Conservation (phyloP, 2,113 vertebrate species). For the Platichthys stellatus region DNA sequence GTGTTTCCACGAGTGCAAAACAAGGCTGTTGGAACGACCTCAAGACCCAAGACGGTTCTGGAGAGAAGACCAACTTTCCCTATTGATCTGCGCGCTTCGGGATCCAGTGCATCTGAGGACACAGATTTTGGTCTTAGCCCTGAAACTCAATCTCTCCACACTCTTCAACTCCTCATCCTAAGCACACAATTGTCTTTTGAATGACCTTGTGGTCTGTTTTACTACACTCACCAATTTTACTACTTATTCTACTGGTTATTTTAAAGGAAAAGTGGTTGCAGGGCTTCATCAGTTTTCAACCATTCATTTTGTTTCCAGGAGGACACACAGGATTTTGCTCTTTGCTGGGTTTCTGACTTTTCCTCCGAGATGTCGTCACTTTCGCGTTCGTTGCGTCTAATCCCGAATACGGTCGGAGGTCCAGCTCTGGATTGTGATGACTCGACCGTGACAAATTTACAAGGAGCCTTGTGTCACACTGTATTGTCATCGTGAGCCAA, state of each 20-base stretch:
- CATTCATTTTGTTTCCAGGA: conserved; percentile 45
- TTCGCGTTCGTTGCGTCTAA: conserved; percentile 32
- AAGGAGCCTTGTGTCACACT: conserved; percentile 35
- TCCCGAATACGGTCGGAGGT: conserved; percentile 11
- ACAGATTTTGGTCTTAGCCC: conserved; percentile 71
- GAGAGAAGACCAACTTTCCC: conserved; percentile 57
- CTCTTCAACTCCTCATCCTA: conserved; percentile 77
- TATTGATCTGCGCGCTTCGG: conserved; percentile 64
- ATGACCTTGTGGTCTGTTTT: conserved; percentile 81
- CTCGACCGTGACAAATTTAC: conserved; percentile 33
- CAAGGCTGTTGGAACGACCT: conserved; percentile 60
- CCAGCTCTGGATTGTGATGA: conserved; percentile 11
- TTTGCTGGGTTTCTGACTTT: conserved; percentile 37
- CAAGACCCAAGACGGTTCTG: conserved; percentile 61
- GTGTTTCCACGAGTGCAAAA: conserved; percentile 17
- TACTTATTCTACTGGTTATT: conserved; percentile 74
- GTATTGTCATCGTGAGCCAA: conserved; percentile 19
- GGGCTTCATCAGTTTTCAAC: conserved; percentile 56
- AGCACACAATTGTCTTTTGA: conserved; percentile 82
- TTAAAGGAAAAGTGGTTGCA: conserved; percentile 65
- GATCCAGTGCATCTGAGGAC: conserved; percentile 80
- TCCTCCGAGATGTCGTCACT: conserved; percentile 20
- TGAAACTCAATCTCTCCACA: conserved; percentile 80
- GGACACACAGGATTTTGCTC: conserved; percentile 58
- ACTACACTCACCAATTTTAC: conserved; percentile 73